Evolutionary conservation across 2,888 invertebrate species (phyloP), one percentile per base, ranked within the genome.

Genomic region (Pseudeuparius sepicola): DNA sequence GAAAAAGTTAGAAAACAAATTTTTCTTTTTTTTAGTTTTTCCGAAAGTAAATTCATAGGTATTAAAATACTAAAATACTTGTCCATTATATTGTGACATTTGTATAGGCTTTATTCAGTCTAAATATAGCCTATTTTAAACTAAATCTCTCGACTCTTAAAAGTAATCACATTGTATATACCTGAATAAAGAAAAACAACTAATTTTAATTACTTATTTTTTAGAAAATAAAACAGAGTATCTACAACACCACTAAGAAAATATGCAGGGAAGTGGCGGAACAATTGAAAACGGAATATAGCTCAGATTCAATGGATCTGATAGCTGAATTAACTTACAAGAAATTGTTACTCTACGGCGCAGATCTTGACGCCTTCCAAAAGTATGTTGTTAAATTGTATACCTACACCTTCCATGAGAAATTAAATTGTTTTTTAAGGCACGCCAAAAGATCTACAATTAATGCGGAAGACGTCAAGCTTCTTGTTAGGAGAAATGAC

Each of bases 321-420:
- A 66, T 78, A 30, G 62, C 71, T 2, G 78, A 78, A 54, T 53
- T 76, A 3, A 60, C 70, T 10, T 73, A 67, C 57, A 70, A 67
- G 53, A 76, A 76, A 54, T 48, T 72, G 27, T 52, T 60, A 14
- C 48, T 66, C 1, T 73, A 73, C 51, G 70, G 68, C 3, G 45
- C 58, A 9, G 78, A 78, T 58, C 61, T 78, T 41, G 78, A 78
- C 57, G 67, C 68, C 18, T 78, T 78, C 63, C 69, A 75, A 10
- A 77, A 73, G 78, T 78, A 61, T 52, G 59, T 48, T 14, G 3
- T 32, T 14, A 5, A 25, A 16, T n/a, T n/a, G n/a, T n/a, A n/a
- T n/a, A n/a, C n/a, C n/a, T n/a, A n/a, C n/a, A n/a, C n/a, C n/a
- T n/a, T n/a, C n/a, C n/a, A n/a, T n/a, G n/a, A n/a, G n/a, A n/a